phyloP scores from a whole-genome alignment of 2,113 vertebrate genomes.

The Urocolius indicus region DNA sequence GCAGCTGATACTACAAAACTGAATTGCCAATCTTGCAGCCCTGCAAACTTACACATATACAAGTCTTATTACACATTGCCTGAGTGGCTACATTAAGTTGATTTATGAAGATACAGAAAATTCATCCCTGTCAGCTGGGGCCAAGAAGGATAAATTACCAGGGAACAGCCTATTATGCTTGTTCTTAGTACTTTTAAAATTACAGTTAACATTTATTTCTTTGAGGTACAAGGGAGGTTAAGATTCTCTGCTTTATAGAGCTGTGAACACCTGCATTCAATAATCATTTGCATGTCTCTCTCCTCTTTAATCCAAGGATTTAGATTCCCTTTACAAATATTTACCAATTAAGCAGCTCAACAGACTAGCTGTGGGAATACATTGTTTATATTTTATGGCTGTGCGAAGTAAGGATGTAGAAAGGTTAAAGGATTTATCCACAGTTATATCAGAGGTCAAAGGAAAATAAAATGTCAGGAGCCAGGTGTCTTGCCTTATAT shows the following conservation, averaged over 20 bases:
- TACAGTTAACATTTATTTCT: slow-evolving; percentile 73
- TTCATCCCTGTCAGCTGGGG: slow-evolving; percentile 51
- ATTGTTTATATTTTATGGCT: neutral
- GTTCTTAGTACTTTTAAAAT: slow-evolving; percentile 66
- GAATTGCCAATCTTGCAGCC: slow-evolving; percentile 37
- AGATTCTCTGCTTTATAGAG: slow-evolving; percentile 21
- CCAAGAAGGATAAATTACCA: slow-evolving; percentile 59
- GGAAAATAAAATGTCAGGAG: neutral
- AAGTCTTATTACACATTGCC: slow-evolving; percentile 34
- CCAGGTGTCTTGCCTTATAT: neutral
- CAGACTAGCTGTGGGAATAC: neutral
- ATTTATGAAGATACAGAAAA: slow-evolving; percentile 69
- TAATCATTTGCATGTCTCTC: slow-evolving; percentile 46
- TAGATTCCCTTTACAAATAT: slow-evolving; percentile 54
- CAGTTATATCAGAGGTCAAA: neutral
- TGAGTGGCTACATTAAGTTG: slow-evolving; percentile 58
- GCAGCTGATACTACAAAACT: slow-evolving; percentile 63
- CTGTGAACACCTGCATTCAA: slow-evolving; percentile 50
- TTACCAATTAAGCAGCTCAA: slow-evolving; percentile 36
- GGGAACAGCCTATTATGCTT: slow-evolving; percentile 24
- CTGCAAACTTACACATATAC: slow-evolving; percentile 45
- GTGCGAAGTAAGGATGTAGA: neutral
- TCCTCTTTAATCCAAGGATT: slow-evolving; percentile 48
- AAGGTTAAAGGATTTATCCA: neutral
- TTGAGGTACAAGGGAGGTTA: slow-evolving; percentile 47